Evolutionary conservation across 2,888 invertebrate species (phyloP).

Genomic region (Hartigia nigra): DNA sequence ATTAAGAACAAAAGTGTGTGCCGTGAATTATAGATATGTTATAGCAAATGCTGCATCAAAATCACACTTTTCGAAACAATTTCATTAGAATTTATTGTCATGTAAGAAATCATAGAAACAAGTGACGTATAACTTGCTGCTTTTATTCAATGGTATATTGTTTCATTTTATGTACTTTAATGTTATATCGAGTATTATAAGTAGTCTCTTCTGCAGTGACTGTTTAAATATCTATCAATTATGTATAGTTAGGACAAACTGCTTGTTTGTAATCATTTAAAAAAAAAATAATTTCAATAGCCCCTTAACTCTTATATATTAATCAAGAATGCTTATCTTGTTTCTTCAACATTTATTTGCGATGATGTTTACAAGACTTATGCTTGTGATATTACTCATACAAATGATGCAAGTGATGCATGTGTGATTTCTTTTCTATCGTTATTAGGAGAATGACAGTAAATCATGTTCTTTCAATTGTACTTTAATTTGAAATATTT

Average conservation of each 20-base stretch:
- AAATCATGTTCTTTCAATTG: background rate
- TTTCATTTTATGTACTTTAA: constrained; percentile 17
- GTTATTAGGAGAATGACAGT: background rate
- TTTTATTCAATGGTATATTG: background rate
- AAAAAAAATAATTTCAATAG: constrained; percentile 1
- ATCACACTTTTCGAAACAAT: background rate
- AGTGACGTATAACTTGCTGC: background rate
- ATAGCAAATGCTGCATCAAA: background rate
- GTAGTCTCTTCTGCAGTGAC: background rate
- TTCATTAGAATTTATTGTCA: background rate
- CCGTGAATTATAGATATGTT: background rate
- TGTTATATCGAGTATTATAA: background rate
- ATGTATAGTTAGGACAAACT: constrained; percentile 2
- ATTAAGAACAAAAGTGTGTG: background rate
- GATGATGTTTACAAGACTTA: background rate
- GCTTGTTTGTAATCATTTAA: constrained; percentile 15
- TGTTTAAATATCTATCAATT: constrained; percentile 10
- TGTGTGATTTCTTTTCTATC: background rate
- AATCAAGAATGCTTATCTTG: background rate
- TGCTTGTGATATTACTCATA: background rate
- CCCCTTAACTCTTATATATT: background rate
- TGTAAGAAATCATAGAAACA: background rate
- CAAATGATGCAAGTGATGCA: background rate
- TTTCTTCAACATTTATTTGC: background rate
- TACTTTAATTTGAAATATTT: background rate